Evolutionary conservation across 1,140 invertebrate genomes (phyloP).

Genomic region (Colletes latitarsis): DNA sequence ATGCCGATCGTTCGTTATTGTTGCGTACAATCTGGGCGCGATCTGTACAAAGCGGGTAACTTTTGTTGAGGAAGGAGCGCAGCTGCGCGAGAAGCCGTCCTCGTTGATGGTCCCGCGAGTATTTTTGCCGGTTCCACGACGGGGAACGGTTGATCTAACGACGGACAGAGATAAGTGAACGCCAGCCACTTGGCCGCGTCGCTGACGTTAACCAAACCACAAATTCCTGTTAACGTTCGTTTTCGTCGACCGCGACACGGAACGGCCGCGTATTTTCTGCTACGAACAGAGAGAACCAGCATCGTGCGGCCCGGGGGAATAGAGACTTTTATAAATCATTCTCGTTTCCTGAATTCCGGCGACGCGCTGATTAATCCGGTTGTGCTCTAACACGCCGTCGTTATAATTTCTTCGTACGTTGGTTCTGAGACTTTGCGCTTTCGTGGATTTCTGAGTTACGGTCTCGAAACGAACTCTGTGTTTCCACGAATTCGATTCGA

Average conservation of each 20-base stretch:
- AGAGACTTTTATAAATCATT: constrained; percentile 2
- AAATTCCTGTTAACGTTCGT: constrained; percentile 37
- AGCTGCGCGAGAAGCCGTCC: too few relatives aligned
- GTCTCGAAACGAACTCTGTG: too few relatives aligned
- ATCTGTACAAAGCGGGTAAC: too few relatives aligned
- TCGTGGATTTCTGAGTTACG: neutral
- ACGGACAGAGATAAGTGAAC: constrained; percentile 24
- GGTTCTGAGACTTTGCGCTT: neutral
- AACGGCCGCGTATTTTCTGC: neutral
- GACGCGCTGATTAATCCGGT: constrained; percentile 2
- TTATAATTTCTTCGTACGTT: neutral
- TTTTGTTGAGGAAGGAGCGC: too few relatives aligned
- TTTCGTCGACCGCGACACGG: constrained; percentile 17
- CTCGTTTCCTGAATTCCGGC: neutral
- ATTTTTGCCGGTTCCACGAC: neutral
- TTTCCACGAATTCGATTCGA: too few relatives aligned
- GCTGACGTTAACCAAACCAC: constrained; percentile 26
- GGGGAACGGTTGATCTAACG: neutral
- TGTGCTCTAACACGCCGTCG: neutral
- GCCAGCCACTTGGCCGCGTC: constrained; percentile 1
- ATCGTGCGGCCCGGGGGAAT: neutral
- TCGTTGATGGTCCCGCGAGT: neutral
- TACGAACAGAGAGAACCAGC: too few relatives aligned
- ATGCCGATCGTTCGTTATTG: neutral
- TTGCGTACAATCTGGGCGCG: too few relatives aligned